Percentiles rank a stretch among this genome's conserved stretches.
Conservation (phyloP, 2,888 invertebrate species). For the Tetragonula carbonaria region DNA sequence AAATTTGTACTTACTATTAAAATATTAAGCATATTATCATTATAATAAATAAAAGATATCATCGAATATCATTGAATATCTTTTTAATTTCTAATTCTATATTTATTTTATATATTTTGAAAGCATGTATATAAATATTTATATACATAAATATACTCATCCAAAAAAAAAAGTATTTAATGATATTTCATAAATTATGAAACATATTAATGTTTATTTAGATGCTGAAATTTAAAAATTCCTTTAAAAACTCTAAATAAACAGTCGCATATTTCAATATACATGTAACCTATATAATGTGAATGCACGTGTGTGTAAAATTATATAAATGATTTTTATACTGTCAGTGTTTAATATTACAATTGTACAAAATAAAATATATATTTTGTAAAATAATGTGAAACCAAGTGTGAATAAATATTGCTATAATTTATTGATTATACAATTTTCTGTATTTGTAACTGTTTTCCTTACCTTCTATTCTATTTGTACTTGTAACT, state of each 20-base stretch:
- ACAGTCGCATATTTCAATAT: background rate
- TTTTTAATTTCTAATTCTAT: conserved; percentile 25
- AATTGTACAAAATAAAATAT: conserved; percentile 1
- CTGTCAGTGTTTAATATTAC: background rate
- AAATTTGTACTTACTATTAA: conserved; percentile 49
- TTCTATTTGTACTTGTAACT: background rate
- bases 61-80: conserved; percentile 12
- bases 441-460: too few relatives aligned
- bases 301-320: background rate
- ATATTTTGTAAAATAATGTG: background rate
- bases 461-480: background rate
- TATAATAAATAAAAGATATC: background rate
- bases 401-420: too few relatives aligned
- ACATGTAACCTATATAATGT: background rate
- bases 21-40: conserved; percentile 12
- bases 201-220: background rate
- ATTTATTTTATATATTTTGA: conserved; percentile 31
- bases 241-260: too few relatives aligned
- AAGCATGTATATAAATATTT: conserved; percentile 44
- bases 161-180: background rate
- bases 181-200: background rate
- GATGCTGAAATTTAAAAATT: too few relatives aligned
- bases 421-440: too few relatives aligned
- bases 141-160: conserved; percentile 5
- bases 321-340: background rate